Conservation (phyloP, 2,797 vertebrate genomes). For the Antennarius maculatus region DNA sequence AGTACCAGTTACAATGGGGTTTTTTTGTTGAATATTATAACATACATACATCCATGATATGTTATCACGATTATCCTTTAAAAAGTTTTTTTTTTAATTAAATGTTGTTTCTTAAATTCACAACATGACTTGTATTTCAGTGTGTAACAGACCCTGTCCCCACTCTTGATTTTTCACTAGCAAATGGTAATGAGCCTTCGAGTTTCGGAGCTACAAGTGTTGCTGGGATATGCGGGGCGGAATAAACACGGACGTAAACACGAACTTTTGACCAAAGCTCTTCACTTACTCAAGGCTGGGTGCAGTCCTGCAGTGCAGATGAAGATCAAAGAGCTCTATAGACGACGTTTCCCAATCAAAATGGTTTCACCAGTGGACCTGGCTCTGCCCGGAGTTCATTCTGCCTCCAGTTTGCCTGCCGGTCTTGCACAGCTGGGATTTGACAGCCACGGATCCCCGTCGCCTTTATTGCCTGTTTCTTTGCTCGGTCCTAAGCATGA, state of each 20-base stretch:
- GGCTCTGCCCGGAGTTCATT: conserved; percentile 89
- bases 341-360: conserved; percentile 97
- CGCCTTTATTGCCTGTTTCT: conserved; percentile 93
- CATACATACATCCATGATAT: background rate
- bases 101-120: background rate
- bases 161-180: conserved; percentile 75
- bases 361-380: conserved; percentile 96
- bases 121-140: conserved; percentile 4
- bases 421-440: conserved; percentile 91
- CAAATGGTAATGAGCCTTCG: conserved; percentile 99
- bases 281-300: conserved; percentile 96
- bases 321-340: conserved; percentile 99
- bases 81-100: background rate
- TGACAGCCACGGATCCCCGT: conserved; percentile 87
- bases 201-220: conserved; percentile 99
- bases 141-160: conserved; percentile 33
- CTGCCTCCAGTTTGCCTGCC: conserved; percentile 86
- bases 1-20: too few relatives aligned
- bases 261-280: conserved; percentile 98
- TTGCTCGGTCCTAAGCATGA: conserved; percentile 97
- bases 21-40: background rate
- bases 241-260: conserved; percentile 99
- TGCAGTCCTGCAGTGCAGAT: conserved; percentile 99
- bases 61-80: background rate
- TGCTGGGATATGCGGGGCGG: conserved; percentile 97